Base-by-base conservation (phyloP, 2,888 invertebrate species). In the Hemicrepidius hirtus region DNA sequence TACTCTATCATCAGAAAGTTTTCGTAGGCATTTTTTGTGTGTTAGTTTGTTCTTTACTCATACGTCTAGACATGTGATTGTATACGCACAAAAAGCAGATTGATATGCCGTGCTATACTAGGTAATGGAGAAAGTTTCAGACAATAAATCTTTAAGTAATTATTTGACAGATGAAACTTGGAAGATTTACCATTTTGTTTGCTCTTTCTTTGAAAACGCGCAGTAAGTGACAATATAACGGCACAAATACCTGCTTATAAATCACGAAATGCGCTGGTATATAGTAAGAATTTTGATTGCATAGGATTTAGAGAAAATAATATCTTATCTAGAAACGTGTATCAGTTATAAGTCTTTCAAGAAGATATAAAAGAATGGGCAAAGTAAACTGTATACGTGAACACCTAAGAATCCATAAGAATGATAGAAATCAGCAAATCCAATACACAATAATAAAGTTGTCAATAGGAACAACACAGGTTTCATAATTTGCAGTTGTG, bases 111-210 rank as follows among this genome's bases (percentile, higher is more conserved):
- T 53, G 20, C n/a, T 53, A 28, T 44, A 53, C 53, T 46, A 46
- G 46, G 46, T 12, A 53, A 53, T 49, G 53, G 53, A 53, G 53
- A 53, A 53, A 53, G 53, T 28, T 28, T 13, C 53, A 53, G n/a
- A 53, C 32, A 28, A 53, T 53, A 53, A 53, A 53, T 53, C 53
- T 53, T 21, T 24, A 13, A 28, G 13, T 53, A 53, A 28, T 28
- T 53, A 21, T 53, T 53, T 53, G 28, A 53, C 53, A 53, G 28
- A 32, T 53, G 28, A 53, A 53, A 50, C 28, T n/a, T 32, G 28
- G 6, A 53, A 53, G 46, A 46, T 46, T 46, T 18, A 18, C 6
- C 18, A 44, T 44, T 44, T 44, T 44, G 44, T 44, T 9, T 18
- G 18, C 13, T 16, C 16, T 44, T 44, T 10, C 7, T 44, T 44